These are phyloP conservation scores for Ganaspis sp. DNA, from an alignment of 1,140 invertebrate genomes.

Conservation along the genomic window DNA sequence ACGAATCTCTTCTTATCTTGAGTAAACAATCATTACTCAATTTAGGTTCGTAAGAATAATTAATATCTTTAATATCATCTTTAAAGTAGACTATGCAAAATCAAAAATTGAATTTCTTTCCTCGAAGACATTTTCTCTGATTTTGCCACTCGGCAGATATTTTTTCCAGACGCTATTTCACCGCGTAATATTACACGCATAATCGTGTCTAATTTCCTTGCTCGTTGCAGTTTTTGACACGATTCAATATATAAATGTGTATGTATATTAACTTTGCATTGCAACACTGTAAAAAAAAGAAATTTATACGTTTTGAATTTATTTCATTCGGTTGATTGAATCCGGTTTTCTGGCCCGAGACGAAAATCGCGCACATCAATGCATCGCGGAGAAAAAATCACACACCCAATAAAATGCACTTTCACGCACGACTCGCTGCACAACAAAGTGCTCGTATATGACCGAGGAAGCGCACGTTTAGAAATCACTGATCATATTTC, in stretches of 20 bases:
- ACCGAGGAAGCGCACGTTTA: slow-evolving; percentile 28
- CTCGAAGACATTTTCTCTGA: slow-evolving; percentile 20
- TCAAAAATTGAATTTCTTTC: neutral
- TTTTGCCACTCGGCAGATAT: neutral
- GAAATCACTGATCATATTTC: slow-evolving; percentile 30
- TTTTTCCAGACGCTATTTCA: slow-evolving; percentile 1
- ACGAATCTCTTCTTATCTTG: slow-evolving; percentile 31
- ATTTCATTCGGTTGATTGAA: neutral
- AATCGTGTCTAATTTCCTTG: slow-evolving; percentile 49
- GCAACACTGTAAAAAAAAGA: neutral
- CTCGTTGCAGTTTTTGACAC: slow-evolving; percentile 43
- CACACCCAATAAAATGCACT: slow-evolving; percentile 27
- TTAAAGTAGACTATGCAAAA: slow-evolving; percentile 1
- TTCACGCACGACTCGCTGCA: slow-evolving; percentile 24
- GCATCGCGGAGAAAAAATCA: neutral
- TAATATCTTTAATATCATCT: slow-evolving; percentile 26
- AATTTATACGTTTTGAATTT: neutral
- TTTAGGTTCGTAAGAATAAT: neutral
- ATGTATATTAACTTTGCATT: too few species aligned
- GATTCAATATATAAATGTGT: neutral
- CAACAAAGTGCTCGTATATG: slow-evolving; percentile 21
- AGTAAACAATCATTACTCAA: slow-evolving; percentile 5
- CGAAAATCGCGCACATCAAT: slow-evolving; percentile 22
- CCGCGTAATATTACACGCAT: slow-evolving; percentile 45
- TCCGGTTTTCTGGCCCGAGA: neutral